Conservation (phyloP, 2,797 vertebrate species). For the Hoplostethus mediterraneus region DNA sequence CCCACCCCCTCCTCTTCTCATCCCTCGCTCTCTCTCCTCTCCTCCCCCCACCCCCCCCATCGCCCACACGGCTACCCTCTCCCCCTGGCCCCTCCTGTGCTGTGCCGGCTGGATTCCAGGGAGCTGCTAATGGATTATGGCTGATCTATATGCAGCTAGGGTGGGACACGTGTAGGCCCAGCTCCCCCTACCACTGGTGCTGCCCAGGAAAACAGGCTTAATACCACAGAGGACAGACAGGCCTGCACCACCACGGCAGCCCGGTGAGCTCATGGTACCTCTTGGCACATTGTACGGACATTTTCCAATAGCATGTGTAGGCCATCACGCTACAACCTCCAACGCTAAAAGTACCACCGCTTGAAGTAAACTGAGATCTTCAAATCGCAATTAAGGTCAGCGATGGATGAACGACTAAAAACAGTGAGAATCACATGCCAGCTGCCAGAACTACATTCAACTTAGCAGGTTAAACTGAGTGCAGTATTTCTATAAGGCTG, state of each 20-base stretch:
- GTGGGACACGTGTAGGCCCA: constrained; percentile 79
- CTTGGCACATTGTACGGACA: constrained; percentile 15
- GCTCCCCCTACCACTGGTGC: constrained; percentile 67
- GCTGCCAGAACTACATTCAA: neutral
- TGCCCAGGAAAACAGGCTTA: constrained; percentile 73
- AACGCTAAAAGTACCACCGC: neutral
- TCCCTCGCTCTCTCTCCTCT: constrained; percentile 49
- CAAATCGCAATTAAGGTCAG: neutral
- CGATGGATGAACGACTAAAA: constrained; percentile 9
- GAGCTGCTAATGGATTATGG: constrained; percentile 84
- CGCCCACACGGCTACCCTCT: constrained; percentile 73
- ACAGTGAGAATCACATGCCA: neutral
- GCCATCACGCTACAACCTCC: neutral
- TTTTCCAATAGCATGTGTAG: neutral
- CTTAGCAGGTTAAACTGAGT: constrained; percentile 1
- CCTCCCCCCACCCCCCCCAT: constrained; percentile 42
- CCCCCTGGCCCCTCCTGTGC: constrained; percentile 76
- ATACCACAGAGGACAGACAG: constrained; percentile 60
- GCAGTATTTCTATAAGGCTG: constrained; percentile 14
- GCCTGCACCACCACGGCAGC: constrained; percentile 33
- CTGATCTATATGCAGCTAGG: constrained; percentile 84
- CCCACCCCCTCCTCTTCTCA: constrained; percentile 70
- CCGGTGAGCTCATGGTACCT: constrained; percentile 15
- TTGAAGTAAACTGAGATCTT: neutral
- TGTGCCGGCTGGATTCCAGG: constrained; percentile 83